Evolutionary conservation across 2,888 invertebrate species (phyloP), one percentile per base, ranked within the genome.

Genomic region (Metacarcinus magister): DNA sequence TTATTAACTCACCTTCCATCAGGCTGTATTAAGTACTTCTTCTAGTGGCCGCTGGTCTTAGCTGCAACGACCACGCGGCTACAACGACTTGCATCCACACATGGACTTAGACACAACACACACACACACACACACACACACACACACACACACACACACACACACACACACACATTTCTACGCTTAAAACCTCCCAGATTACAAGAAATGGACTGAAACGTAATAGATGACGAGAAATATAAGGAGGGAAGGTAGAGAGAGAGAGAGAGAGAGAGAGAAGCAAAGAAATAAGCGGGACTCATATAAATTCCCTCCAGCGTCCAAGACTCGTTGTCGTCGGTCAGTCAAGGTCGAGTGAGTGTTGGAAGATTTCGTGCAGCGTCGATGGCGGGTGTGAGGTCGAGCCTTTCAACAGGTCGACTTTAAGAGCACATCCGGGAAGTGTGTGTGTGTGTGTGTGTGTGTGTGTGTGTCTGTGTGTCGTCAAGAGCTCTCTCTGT

Each of bases 381-480:
- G 82, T 82, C 82, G 82, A 82, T 32, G 32, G 82, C 32, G 82
- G 28, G 3, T 82, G 82, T 10, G 10, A 82, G 82, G 82, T 82
- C 82, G 82, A 82, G 32, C 82, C 82, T 82, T 82, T 82, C 82
- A 82, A 82, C 82, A 82, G 82, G 82, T 82, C 82, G 82, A 82
- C 82, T 82, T 82, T 82, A 82, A 82, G 82, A 82, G 19, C 82
- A 82, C 82, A 82, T 82, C 82, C 82, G 82, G 82, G 82, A 82
- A 82, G 82, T 32, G 82, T 82, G 82, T 32, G 82, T 82, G 82
- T 82, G 82, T 82, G 82, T 82, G 28, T 75, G 75, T 75, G 75
- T 75, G 75, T 75, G 75, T 75, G 75, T 67, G 67, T 67, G 23
- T 67, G 67, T 67, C 2, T 67, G 67, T 67, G 23, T 67, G 67